Base-by-base conservation (phyloP, 2,797 vertebrate species). In the Peromyscus attwateri region DNA sequence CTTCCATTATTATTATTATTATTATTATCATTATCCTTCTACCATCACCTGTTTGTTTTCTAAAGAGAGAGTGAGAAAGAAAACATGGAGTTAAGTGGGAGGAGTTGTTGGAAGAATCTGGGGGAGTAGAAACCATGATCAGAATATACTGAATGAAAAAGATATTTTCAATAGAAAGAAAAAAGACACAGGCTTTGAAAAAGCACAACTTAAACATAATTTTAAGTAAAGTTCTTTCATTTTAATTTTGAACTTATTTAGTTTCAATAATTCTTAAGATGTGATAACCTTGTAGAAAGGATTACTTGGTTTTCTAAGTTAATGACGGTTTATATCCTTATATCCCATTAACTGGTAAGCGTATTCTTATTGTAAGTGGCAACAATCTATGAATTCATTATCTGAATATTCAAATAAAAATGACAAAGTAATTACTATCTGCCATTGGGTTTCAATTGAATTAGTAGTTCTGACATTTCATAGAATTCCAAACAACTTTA, bases 161-260 rank as follows among this genome's bases (percentile, higher is more conserved):
- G 11, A 1, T 43, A 83, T 64, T 62, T 83, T 40, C 14, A 83
- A 31, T 64, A 40, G 62, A 83, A 82, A 40, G 6, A 37, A 27
- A 40, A 84, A 85, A 60, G 29, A 73, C 0, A 82, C 1, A 83
- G 3, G 57, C 3, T 75, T 70, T 43, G 14, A 94, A 91, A 73
- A 92, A 80, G 34, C 31, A 31, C 21, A 92, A 12, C 62, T 43
- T 37, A 66, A 6, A 21, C 66, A 21, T 46, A 62, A 68, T 89
- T 95, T 85, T 93, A 92, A 92, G 29, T 27, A 94, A 0, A 43
- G 3, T 21, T 68, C 57, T 6, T 16, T 80, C 31, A 31, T 81
- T 89, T 93, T 79, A 92, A 76, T 3, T 91, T 91, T 95, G 6
- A 95, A 89, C 73, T 37, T 77, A 49, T 60, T 81, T 85, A 93